phyloP scores from a whole-genome alignment of 2,113 vertebrate genomes.

The Lanius collurio region DNA sequence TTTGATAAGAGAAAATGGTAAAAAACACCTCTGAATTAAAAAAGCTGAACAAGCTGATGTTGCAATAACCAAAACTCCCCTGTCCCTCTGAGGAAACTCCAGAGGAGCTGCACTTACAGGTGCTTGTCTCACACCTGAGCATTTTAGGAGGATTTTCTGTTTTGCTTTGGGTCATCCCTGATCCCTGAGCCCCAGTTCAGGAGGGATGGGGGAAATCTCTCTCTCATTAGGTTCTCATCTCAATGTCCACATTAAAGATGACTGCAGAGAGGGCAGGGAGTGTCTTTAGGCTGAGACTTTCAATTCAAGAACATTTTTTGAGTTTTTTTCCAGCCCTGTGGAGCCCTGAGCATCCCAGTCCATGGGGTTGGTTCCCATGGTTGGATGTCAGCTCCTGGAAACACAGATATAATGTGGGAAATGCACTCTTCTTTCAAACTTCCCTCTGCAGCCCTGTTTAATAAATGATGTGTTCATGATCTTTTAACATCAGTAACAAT shows the following conservation, averaged over 20 bases:
- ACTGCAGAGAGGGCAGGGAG: background rate
- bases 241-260: accelerated
- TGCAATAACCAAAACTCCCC: background rate
- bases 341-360: background rate
- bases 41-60: background rate
- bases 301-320: background rate
- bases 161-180: background rate
- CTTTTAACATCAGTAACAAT: conserved; percentile 74
- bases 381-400: background rate
- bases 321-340: background rate
- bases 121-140: background rate
- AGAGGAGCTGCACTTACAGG: background rate
- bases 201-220: background rate
- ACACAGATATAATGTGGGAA: background rate
- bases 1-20: background rate
- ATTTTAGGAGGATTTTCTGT: background rate
- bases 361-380: background rate
- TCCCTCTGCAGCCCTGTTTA: conserved; percentile 41
- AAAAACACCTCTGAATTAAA: background rate
- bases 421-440: conserved; percentile 2
- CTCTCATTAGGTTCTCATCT: background rate
- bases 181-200: background rate
- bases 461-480: conserved; percentile 72
- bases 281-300: background rate
- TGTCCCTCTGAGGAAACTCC: background rate